A percentile compares a stretch with the other conserved stretches of the same genome.
phyloP scores from a whole-genome alignment of 2,888 invertebrate species.

The Caenorhabditis sulstoni region DNA sequence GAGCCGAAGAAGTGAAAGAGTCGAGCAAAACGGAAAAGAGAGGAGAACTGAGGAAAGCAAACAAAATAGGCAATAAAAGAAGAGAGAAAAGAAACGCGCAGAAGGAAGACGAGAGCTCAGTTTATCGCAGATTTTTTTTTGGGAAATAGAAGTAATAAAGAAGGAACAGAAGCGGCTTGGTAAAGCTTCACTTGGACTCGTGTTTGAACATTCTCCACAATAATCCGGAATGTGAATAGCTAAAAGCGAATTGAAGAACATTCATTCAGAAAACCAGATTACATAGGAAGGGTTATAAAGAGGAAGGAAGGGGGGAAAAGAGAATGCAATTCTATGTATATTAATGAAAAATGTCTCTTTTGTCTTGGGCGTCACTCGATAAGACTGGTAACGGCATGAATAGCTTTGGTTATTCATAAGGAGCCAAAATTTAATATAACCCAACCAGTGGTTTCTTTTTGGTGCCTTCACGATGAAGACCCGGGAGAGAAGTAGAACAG shows the following conservation, averaged over 20 bases:
- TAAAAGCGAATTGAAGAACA: background rate
- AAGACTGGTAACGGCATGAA: background rate
- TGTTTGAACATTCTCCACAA: no score
- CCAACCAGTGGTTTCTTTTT: slow-evolving; percentile 10
- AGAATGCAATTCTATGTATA: slow-evolving; percentile 47
- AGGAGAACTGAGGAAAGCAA: slow-evolving; percentile 44
- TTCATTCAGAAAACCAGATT: slow-evolving; percentile 3
- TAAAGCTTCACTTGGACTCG: no score
- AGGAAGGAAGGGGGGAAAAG: background rate
- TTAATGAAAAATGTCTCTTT: slow-evolving; percentile 31
- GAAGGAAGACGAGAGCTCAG: slow-evolving; percentile 32
- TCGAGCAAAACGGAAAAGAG: slow-evolving; percentile 36
- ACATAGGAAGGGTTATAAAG: background rate
- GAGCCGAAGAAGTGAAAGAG: slow-evolving; percentile 36
- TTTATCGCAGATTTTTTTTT: slow-evolving; percentile 45
- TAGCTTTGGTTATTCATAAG: slow-evolving; percentile 6
- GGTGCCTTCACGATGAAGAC: slow-evolving; percentile 9
- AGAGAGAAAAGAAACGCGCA: slow-evolving; percentile 24
- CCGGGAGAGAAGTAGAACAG: slow-evolving; percentile 51
- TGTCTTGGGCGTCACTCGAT: background rate
- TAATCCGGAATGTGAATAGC: background rate
- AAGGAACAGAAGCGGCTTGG: no score
- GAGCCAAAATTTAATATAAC: background rate
- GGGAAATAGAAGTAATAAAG: background rate
- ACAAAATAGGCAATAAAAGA: slow-evolving; percentile 59